Conservation (phyloP, 2,888 invertebrate species). For the Metellina segmentata region DNA sequence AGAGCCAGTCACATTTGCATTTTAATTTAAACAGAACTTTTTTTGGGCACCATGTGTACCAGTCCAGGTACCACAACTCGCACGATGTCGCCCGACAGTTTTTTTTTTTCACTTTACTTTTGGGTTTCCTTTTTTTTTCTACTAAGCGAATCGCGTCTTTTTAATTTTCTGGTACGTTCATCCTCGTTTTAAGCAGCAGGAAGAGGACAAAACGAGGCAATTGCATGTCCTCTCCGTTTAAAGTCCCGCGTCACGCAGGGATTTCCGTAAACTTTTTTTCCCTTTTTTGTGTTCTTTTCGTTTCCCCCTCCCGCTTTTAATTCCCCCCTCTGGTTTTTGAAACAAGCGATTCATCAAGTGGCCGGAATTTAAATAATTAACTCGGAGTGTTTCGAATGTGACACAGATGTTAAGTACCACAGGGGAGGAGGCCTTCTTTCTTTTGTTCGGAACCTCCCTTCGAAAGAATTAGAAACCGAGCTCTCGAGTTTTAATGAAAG, state of each 20-base stretch:
- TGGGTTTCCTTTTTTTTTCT: constrained; percentile 1
- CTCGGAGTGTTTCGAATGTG: constrained; percentile 28
- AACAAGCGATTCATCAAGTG: constrained; percentile 60
- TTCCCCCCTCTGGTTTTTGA: constrained; percentile 27
- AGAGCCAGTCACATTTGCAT: constrained; percentile 73
- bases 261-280: constrained; percentile 27
- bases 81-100: constrained; percentile 51
- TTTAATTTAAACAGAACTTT: constrained; percentile 71
- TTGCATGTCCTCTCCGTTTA: constrained; percentile 71
- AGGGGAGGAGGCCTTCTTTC: background rate
- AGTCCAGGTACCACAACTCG: constrained; percentile 23
- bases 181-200: constrained; percentile 7
- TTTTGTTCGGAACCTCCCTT: background rate
- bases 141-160: constrained; percentile 11
- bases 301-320: background rate
- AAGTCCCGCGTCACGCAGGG: constrained; percentile 61
- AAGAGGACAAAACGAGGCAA: constrained; percentile 66
- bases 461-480: constrained; percentile 44
- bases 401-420: constrained; percentile 47
- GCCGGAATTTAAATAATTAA: constrained; percentile 43
- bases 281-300: constrained; percentile 14
- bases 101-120: constrained; percentile 26
- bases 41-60: constrained; percentile 20
- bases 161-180: constrained; percentile 51
- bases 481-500: constrained; percentile 57